Evolutionary conservation across 1,140 invertebrate species (phyloP).

Genomic region (Temnothorax nylanderi): DNA sequence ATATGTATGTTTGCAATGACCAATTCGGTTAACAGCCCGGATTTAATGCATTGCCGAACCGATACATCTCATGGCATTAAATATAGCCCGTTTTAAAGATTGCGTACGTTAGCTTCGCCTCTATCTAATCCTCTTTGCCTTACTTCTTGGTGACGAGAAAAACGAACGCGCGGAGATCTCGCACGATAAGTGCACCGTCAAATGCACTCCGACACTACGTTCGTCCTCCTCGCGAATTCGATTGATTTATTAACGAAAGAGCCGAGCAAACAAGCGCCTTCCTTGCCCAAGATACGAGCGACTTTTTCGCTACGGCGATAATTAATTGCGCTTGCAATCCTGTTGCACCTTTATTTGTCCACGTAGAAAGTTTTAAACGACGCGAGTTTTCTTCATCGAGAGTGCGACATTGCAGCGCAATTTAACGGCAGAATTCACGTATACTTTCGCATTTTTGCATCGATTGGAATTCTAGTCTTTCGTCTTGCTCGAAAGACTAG

Average conservation of each 20-base stretch:
- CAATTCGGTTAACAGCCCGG: slow-evolving; percentile 21
- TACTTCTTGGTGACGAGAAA: slow-evolving; percentile 24
- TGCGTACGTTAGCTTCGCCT: slow-evolving; percentile 21
- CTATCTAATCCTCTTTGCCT: slow-evolving; percentile 39
- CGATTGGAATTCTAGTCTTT: neutral
- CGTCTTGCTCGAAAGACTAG: neutral
- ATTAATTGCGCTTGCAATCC: slow-evolving; percentile 38
- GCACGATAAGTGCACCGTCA: slow-evolving; percentile 45
- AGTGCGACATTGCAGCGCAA: neutral
- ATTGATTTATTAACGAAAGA: slow-evolving; percentile 42
- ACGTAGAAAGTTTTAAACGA: slow-evolving; percentile 32
- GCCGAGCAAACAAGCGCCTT: slow-evolving; percentile 42
- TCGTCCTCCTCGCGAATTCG: slow-evolving; percentile 34
- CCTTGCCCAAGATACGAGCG: neutral
- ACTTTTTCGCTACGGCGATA: slow-evolving; percentile 47
- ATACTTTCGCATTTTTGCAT: neutral
- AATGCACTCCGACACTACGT: slow-evolving; percentile 40
- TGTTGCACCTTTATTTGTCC: slow-evolving; percentile 35
- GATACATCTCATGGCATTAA: neutral
- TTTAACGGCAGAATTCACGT: neutral
- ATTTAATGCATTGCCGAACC: neutral
- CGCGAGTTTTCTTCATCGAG: neutral
- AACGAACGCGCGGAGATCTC: slow-evolving; percentile 38
- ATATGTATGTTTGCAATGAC: neutral
- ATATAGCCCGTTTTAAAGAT: slow-evolving; percentile 42